Base-by-base conservation (phyloP, 2,888 invertebrate genomes). In the Volucella bombylans region DNA sequence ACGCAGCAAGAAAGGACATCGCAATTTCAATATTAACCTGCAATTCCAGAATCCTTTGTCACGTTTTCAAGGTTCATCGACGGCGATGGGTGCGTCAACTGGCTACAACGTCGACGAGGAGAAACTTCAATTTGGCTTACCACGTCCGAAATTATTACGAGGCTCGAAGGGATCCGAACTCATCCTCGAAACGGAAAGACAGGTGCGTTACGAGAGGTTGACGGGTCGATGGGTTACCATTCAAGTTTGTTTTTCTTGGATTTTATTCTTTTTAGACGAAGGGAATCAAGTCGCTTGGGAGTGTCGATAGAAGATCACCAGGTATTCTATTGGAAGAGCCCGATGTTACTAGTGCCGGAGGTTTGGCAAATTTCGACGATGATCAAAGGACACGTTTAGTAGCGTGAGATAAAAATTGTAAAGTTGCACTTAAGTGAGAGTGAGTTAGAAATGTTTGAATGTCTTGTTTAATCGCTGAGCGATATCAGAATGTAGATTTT, bases 1-100 rank as follows among this genome's bases (percentile, higher is more conserved):
- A 77, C 89, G 89, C 80, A 82, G 85, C 76, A 81, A 91, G 89
- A 92, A 94, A 93, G 94, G 93, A 87, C 86, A 92, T 90, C 88
- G 91, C 90, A 87, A 92, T 89, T 90, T 92, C 88, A 91, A 91
- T 88, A 89, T 91, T 87, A 91, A 89, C 88, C 88, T 92, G 90
- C 90, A 91, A 89, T 92, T 92, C 90, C 92, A 92, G 89, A 92
- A 92, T 90, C 91, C 92, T 71, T 87, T 91, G 87, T 89, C 90
- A 76, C 88, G 89, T 57, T 87, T 88, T 18, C 86, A 72, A 69
- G 62, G 59, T 49, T 31, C 52, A 55, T 41, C 72, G 55, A 57
- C 38, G 77, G 87, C 47, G 78, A 73, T 86, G 83, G 86, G 83
- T 78, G 59, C 10, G 77, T 39, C 74, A 62, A 78, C 69, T 71